Evolutionary conservation across 2,113 vertebrate genomes (phyloP), one percentile per base, ranked within the genome.

Genomic region (Eurystomus gularis): DNA sequence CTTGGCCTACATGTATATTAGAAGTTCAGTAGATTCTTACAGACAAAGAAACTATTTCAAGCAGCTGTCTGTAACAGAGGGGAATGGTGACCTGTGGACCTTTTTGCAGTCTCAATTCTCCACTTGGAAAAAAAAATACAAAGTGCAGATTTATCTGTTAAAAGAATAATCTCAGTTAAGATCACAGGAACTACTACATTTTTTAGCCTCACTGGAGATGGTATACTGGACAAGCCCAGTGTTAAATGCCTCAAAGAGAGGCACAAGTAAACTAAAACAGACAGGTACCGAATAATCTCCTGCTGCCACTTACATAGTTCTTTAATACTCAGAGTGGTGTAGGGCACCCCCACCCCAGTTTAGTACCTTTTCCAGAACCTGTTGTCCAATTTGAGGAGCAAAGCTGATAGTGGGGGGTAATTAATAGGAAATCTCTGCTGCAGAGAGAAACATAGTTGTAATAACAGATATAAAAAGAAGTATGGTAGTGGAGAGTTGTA

Each of bases 91-190:
- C 68, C 71, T 29, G 15, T 69, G 40, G 44, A 73, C 18, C 37
- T 91, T 86, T 90, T 40, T 80, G 58, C 39, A 82, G 66, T 61
- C 49, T 90, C 48, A 52, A 39, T 77, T 69, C 66, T 82, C 31
- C 40, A 44, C 58, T 86, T 85, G 24, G 3, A 2, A 62, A 91
- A 86, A 81, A 75, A 60, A 28, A 55, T 12, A 31, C 28, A 81
- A 61, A 42, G 7, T 31, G 23, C 61, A 51, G 51, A 70, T 88
- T 88, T 85, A 28, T 77, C 44, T 57, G 75, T 80, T 62, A 69
- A 91, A 93, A 94, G 49, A 86, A 86, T 87, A 17, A n/a, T 79
- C 82, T 76, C n/a, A 35, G 31, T 80, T 86, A 88, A 92, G 68
- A 83, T 65, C 71, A 77, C 54, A n/a, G 13, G 58, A 88, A 46